Percentiles rank a stretch among this genome's conserved stretches.
Evolutionary conservation across 2,113 vertebrate genomes (phyloP).

Genomic region (Centropus bengalensis): DNA sequence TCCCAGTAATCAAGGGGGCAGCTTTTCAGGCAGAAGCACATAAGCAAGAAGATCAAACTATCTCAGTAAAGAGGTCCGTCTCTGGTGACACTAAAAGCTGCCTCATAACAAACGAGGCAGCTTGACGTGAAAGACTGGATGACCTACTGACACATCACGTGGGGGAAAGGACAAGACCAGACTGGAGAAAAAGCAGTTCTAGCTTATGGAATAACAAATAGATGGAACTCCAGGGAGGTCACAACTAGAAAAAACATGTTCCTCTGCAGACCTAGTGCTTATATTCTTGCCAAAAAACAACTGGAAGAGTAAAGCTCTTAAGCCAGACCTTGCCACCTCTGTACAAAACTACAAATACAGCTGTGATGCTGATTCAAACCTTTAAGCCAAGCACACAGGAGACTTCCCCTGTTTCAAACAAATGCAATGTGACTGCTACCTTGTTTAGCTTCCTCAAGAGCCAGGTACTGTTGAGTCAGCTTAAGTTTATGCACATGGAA

Average conservation of each 20-base stretch:
- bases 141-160: neutral
- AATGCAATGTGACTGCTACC: accelerated
- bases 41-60: neutral
- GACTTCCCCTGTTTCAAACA: neutral
- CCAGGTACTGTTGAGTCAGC: neutral
- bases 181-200: neutral
- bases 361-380: neutral
- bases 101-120: neutral
- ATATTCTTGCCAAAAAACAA: neutral
- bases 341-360: neutral
- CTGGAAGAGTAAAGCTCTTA: neutral
- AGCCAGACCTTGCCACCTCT: neutral
- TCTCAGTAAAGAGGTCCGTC: neutral
- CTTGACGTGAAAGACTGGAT: too few species aligned
- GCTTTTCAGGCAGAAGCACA: neutral
- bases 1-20: neutral
- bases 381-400: neutral
- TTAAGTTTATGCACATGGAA: neutral
- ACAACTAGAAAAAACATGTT: neutral
- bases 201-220: neutral
- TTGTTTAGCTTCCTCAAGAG: neutral
- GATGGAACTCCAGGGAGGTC: too few species aligned
- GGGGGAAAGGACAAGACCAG: neutral
- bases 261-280: neutral
- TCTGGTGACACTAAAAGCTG: neutral